These are phyloP conservation scores for Eubasilissa regina DNA, from an alignment of 1,140 invertebrate species.

Conservation along the genomic window DNA sequence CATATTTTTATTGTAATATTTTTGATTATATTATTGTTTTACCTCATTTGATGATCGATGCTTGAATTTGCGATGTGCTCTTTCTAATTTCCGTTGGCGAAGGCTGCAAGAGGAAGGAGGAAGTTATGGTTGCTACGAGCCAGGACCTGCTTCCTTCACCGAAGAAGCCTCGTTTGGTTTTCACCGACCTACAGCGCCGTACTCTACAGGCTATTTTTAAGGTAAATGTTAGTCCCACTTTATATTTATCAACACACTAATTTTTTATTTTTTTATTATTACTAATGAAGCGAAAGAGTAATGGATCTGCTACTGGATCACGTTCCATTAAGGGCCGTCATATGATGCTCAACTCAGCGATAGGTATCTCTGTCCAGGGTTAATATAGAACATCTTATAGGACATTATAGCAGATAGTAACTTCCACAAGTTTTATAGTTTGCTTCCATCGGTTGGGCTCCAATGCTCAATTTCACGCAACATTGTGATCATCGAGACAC, in stretches of 20 bases:
- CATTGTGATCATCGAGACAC: too few species aligned
- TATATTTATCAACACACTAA: background rate
- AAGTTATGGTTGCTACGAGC: conserved; percentile 76
- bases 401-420: too few species aligned
- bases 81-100: conserved; percentile 52
- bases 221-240: conserved; percentile 71
- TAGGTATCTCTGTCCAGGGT: too few species aligned
- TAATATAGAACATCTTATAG: too few species aligned
- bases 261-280: conserved; percentile 11
- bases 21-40: too few species aligned
- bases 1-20: too few species aligned
- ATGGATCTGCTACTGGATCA: background rate
- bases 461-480: too few species aligned
- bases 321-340: too few species aligned
- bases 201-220: conserved; percentile 99
- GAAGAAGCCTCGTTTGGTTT: conserved; percentile 99
- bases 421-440: too few species aligned
- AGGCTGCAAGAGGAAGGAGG: conserved; percentile 99
- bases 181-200: conserved; percentile 99
- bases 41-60: conserved; percentile 9
- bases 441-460: too few species aligned
- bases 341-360: too few species aligned
- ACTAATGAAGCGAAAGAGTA: too few species aligned
- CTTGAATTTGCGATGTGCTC: conserved; percentile 46
- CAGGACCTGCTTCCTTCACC: conserved; percentile 84